Base-by-base conservation (phyloP, 2,113 vertebrate species). In the Eleginops maclovinus region DNA sequence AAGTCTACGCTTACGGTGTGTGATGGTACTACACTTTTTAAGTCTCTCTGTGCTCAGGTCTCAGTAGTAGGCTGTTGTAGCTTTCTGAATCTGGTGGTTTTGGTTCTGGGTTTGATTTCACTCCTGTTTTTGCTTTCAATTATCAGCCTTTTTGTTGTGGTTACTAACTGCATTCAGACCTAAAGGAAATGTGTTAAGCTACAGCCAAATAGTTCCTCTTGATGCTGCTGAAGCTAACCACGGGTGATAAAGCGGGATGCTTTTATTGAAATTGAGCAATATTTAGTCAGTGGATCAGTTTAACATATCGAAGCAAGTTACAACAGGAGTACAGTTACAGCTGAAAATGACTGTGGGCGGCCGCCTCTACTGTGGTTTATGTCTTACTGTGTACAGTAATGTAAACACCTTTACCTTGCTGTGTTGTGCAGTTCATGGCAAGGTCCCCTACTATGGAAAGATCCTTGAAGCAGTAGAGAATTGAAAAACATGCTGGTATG, bases 281-380 rank as follows among this genome's bases (percentile, higher is more conserved):
- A 44, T 62, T 46, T 26, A 1, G n/a, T 46, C 41, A 62, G 60
- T 15, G 47, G 61, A 63, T 63, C 60, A 63, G 14, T 63, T 26
- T 49, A 44, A 44, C 60, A 62, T 44, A 24, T 44, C 44, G 41
- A 21, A 17, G 41, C 3, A 17, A 13, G 17, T 44, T 47, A 26
- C 1, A 17, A 22, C 3, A 62, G n/a, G 46, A 26, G 24, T 9
- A 56, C n/a, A n/a, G n/a, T n/a, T n/a, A 4, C 24, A 63, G 61
- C 43, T 28, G 16, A 31, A 28, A 31, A 31, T 19, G 44, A 46
- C 62, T 65, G 62, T 24, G 49, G 61, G 43, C 16, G 43, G 26
- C 61, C 12, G 17, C 4, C n/a, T 49, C 14, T 31, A 21, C 43
- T 72, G 26, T 16, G 28, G n/a, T 67, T 67, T 16, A 28, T 51